Conservation (phyloP, 2,113 vertebrate species). For the Chlamydotis undulata region DNA sequence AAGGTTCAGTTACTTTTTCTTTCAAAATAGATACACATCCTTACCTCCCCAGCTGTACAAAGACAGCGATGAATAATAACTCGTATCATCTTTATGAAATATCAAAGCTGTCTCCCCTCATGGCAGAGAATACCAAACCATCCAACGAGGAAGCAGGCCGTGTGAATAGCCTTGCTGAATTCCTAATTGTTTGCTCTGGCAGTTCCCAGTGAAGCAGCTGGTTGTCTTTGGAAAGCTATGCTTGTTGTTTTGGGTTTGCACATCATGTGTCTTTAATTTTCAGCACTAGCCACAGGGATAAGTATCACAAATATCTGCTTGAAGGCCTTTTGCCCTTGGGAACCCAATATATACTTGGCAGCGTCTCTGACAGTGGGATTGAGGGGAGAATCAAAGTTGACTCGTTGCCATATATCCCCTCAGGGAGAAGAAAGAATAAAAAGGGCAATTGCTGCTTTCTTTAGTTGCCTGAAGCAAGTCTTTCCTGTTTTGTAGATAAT, state of each 20-base stretch:
- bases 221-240: conserved; percentile 50
- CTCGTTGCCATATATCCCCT: conserved; percentile 9
- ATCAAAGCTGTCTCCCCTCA: not conserved
- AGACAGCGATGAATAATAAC: not conserved
- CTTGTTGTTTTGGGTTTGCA: conserved; percentile 44
- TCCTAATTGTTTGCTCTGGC: conserved; percentile 49
- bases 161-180: conserved; percentile 28
- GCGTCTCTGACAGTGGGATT: not conserved
- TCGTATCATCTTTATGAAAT: not conserved
- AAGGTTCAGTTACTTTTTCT: not conserved
- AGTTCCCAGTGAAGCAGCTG: conserved; percentile 26
- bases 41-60: not conserved
- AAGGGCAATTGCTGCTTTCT: conserved; percentile 39
- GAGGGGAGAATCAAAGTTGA: conserved; percentile 30
- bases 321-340: conserved; percentile 51
- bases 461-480: conserved; percentile 12
- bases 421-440: conserved; percentile 2
- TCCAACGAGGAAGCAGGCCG: not conserved
- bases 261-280: conserved; percentile 63
- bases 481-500: conserved; percentile 14
- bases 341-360: conserved; percentile 48
- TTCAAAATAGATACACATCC: not conserved
- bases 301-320: conserved; percentile 56
- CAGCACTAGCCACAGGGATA: conserved; percentile 33
- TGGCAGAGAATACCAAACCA: not conserved